phyloP scores from a whole-genome alignment of 2,113 vertebrate genomes.

The Opisthocomus hoazin region DNA sequence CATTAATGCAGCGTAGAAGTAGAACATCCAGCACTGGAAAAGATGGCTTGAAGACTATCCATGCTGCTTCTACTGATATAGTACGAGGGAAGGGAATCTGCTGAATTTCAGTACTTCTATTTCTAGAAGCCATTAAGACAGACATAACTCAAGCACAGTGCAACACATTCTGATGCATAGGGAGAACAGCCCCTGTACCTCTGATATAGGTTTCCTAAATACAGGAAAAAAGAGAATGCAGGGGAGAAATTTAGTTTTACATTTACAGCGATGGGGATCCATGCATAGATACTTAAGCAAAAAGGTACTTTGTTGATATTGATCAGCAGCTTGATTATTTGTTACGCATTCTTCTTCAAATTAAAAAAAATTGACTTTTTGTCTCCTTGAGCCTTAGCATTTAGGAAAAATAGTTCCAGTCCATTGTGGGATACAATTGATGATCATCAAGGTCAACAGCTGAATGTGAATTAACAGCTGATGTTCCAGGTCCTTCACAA shows the following conservation, averaged over 20 bases:
- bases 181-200: background rate
- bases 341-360: background rate
- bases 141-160: background rate
- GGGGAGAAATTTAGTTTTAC: background rate
- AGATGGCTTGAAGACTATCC: background rate
- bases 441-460: background rate
- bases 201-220: background rate
- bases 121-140: background rate
- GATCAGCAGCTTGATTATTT: background rate
- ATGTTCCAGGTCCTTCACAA: background rate
- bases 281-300: background rate
- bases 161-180: background rate
- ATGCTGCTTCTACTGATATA: background rate
- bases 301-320: background rate
- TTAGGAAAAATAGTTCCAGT: background rate
- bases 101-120: background rate
- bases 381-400: background rate
- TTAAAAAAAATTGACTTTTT: background rate
- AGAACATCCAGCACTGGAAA: background rate
- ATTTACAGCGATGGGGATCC: background rate
- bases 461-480: background rate
- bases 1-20: background rate
- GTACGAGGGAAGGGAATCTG: background rate
- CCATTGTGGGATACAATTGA: background rate
- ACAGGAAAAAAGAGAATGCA: background rate